phyloP scores from a whole-genome alignment of 2,888 invertebrate species.

The Eucriotettix oculatus region DNA sequence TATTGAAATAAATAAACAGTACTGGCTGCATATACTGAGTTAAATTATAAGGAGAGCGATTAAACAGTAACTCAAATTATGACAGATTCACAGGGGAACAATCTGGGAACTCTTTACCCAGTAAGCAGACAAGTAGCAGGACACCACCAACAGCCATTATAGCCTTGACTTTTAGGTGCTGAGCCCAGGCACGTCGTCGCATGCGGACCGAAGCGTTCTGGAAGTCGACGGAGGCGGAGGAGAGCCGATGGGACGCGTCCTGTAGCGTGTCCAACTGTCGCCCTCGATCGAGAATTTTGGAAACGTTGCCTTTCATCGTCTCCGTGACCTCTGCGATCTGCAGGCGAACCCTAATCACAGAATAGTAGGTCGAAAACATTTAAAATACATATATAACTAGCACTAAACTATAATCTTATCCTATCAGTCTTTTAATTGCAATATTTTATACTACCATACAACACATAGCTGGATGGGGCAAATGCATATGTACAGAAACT shows the following conservation, averaged over 20 bases:
- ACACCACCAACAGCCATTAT: slow-evolving; percentile 19
- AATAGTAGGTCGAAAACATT: background rate
- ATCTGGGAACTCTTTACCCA: slow-evolving; percentile 22
- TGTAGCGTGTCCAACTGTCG: slow-evolving; percentile 25
- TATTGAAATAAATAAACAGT: no score
- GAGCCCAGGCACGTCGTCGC: slow-evolving; percentile 23
- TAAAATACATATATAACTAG: background rate
- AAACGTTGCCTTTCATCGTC: slow-evolving; percentile 25
- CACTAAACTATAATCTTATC: background rate
- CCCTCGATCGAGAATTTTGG: slow-evolving; percentile 25
- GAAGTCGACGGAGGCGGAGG: slow-evolving; percentile 21
- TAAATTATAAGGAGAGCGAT: no score
- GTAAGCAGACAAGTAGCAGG: slow-evolving; percentile 19
- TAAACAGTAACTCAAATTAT: no score
- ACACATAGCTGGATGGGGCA: background rate
- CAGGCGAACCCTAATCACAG: slow-evolving; percentile 17
- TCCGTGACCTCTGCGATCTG: slow-evolving; percentile 26
- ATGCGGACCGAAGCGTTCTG: slow-evolving; percentile 22
- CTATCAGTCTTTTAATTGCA: background rate
- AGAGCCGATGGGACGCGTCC: slow-evolving; percentile 23
- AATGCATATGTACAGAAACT: background rate
- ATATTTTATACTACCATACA: background rate
- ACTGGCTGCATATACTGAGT: no score
- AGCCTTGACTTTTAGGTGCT: slow-evolving; percentile 21
- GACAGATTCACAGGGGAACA: slow-evolving; percentile 25